phyloP scores from a whole-genome alignment of 2,113 vertebrate species.

The Cairina moschata region DNA sequence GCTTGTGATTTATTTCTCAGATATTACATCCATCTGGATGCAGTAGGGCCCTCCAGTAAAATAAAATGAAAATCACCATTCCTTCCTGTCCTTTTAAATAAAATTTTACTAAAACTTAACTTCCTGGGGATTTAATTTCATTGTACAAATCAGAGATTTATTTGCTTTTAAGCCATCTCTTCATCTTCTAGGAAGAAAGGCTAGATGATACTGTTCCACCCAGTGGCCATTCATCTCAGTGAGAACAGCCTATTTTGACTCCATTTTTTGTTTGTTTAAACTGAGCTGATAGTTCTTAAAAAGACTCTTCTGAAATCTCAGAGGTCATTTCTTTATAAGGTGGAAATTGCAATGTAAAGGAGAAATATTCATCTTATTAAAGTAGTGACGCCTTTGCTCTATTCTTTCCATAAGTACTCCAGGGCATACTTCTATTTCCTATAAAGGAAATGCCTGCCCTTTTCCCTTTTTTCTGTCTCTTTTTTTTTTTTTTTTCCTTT shows the following conservation, averaged over 20 bases:
- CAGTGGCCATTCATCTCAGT: background rate
- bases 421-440: background rate
- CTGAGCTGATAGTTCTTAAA: background rate
- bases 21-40: conserved; percentile 13
- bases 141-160: background rate
- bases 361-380: background rate
- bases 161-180: background rate
- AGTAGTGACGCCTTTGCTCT: background rate
- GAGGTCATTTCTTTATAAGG: background rate
- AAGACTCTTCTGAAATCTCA: background rate
- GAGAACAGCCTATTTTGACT: background rate
- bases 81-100: conserved; percentile 32
- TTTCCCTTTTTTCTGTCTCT: background rate
- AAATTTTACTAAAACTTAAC: conserved; percentile 32
- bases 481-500: background rate
- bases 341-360: background rate
- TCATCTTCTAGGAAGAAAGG: background rate
- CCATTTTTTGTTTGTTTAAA: background rate
- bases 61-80: conserved; percentile 35
- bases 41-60: conserved; percentile 29
- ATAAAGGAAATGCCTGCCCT: background rate
- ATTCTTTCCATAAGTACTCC: background rate
- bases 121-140: background rate
- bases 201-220: background rate
- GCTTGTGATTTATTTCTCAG: conserved; percentile 23